Base-by-base conservation (phyloP, 2,113 vertebrate genomes). In the Athene cunicularia region DNA sequence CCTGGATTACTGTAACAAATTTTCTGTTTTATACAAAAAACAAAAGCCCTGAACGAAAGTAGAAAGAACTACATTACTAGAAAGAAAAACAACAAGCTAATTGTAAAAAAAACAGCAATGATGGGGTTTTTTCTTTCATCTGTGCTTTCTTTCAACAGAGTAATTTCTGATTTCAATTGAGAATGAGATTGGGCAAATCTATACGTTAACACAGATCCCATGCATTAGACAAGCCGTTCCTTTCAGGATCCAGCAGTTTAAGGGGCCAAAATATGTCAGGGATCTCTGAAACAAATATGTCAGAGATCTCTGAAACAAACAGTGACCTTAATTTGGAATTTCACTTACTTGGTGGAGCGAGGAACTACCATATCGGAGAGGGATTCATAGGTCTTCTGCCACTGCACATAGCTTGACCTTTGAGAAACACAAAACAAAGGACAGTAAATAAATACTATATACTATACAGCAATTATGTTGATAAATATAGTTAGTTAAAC, bases 321-420 rank as follows among this genome's bases (percentile, higher is more conserved):
- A 58, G 19, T 14, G 37, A 66, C 32, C 32, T 68, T 41, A 39
- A 60, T 20, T 0, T 47, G 80, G 62, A 80, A 76, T 73, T 59
- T 93, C 67, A 97, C 99, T 98, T 97, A 99, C 99, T 99, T 99
- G 96, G 99, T 99, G 19, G 99, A 99, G 80, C 99, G 99, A 37
- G 99, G 99, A 66, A 99, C 99, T 81, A 99, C 99, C 98, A 99
- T 99, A 79, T 99, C 98, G 0, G 99, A 99, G 70, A 99, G 98
- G 7, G 99, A 99, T 95, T 99, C 99, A 9, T 99, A 99, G 52
- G 98, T 99, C 98, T 98, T 99, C 95, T 99, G 99, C 99, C 99
- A 99, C 39, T 98, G 97, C 18, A 39, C 1, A 3, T 99, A 99
- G 86, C 95, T 98, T 41, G 96, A 96, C 93, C 99, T 99, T 95